Conservation (phyloP, 2,797 vertebrate species). For the Tapirus indicus region DNA sequence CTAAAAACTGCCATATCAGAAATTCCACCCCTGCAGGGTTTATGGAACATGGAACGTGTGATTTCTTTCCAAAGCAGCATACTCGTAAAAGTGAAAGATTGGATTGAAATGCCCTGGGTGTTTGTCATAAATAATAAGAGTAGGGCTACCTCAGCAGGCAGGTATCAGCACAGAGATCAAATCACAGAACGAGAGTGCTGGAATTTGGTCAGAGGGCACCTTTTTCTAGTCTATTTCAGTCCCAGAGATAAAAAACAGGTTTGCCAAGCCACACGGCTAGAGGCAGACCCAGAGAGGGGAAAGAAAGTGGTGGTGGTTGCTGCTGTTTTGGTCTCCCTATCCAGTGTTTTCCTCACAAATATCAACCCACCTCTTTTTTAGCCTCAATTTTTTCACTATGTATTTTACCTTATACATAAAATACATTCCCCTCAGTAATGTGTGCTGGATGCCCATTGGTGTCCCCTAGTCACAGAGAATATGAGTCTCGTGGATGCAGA, state of each 20-base stretch:
- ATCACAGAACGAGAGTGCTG: background rate
- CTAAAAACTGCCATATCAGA: constrained; percentile 82
- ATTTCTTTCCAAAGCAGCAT: constrained; percentile 76
- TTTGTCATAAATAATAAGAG: constrained; percentile 64
- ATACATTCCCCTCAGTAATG: background rate
- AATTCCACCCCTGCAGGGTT: constrained; percentile 81
- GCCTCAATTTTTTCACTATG: background rate
- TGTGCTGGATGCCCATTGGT: background rate
- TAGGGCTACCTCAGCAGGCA: background rate
- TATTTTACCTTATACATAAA: background rate
- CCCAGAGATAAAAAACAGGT: background rate
- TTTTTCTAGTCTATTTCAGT: background rate
- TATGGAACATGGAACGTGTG: constrained; percentile 62
- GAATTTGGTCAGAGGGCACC: background rate
- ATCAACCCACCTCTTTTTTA: background rate
- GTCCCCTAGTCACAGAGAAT: background rate
- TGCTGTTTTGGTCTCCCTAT: too few relatives aligned
- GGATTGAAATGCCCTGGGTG: constrained; percentile 61
- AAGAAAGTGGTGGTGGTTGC: background rate
- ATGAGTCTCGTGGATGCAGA: background rate
- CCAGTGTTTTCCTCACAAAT: background rate
- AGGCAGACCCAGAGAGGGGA: background rate
- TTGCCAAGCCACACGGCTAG: background rate
- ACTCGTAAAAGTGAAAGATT: constrained; percentile 79
- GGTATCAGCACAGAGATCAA: background rate